A percentile compares a stretch with the other conserved stretches of the same genome.
Evolutionary conservation across 2,888 invertebrate species (phyloP).

Genomic region (Neoscelio sp.): DNA sequence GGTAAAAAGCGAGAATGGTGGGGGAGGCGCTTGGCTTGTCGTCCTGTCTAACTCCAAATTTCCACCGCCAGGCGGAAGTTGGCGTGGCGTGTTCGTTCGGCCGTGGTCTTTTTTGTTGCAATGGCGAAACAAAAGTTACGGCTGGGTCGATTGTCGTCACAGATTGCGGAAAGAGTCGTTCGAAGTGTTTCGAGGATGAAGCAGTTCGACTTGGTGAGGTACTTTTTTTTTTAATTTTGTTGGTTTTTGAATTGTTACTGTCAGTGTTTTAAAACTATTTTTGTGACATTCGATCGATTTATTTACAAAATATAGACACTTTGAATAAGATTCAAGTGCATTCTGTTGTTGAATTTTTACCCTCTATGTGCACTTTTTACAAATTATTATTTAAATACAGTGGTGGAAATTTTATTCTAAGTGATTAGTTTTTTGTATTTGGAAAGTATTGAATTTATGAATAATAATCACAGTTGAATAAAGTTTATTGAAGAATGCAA

Average conservation of each 20-base stretch:
- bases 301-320: too few relatives aligned
- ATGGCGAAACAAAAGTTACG: constrained; percentile 38
- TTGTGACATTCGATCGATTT: too few relatives aligned
- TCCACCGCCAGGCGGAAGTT: constrained; percentile 43
- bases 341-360: neutral
- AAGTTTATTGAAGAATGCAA: too few relatives aligned
- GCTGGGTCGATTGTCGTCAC: constrained; percentile 8
- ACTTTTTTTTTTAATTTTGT: too few relatives aligned
- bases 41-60: neutral
- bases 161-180: constrained; percentile 10
- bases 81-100: constrained; percentile 5
- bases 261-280: too few relatives aligned
- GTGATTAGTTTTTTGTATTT: too few relatives aligned
- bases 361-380: too few relatives aligned
- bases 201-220: neutral
- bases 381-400: too few relatives aligned
- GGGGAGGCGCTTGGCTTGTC: constrained; percentile 73
- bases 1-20: constrained; percentile 75
- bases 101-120: constrained; percentile 52
- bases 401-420: too few relatives aligned
- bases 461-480: too few relatives aligned
- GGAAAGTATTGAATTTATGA: too few relatives aligned
- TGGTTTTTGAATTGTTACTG: too few relatives aligned
- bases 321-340: neutral
- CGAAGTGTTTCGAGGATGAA: neutral